Conservation (phyloP, 2,797 vertebrate genomes). For the Scolopax bukidnonensis region DNA sequence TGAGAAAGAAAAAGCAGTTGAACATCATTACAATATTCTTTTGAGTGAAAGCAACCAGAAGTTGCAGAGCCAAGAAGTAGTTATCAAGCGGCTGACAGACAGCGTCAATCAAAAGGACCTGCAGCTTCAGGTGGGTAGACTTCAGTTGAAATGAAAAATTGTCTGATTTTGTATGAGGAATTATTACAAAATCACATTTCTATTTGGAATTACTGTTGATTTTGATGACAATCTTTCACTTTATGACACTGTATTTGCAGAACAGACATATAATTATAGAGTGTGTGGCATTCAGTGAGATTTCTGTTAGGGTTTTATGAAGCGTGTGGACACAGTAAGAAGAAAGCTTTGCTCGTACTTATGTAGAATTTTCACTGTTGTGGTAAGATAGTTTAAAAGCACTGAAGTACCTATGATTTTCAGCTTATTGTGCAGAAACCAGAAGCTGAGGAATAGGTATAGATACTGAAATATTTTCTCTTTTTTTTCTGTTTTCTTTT, state of each 20-base stretch:
- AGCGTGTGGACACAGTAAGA: neutral
- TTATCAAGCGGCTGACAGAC: constrained; percentile 83
- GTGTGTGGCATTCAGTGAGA: neutral
- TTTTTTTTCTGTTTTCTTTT: neutral
- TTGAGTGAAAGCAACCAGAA: constrained; percentile 85
- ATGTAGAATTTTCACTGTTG: constrained; percentile 67
- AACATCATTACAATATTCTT: constrained; percentile 83
- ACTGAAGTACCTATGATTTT: neutral
- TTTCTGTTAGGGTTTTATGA: constrained; percentile 24
- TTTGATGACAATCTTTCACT: neutral
- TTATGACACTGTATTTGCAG: constrained; percentile 14
- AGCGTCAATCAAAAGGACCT: constrained; percentile 84
- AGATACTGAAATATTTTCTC: neutral
- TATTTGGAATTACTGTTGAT: constrained; percentile 32
- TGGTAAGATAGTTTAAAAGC: constrained; percentile 75
- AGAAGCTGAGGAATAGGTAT: neutral
- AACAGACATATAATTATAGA: constrained; percentile 13
- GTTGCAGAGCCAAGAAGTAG: constrained; percentile 83
- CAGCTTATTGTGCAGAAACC: constrained; percentile 8
- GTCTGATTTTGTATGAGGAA: neutral
- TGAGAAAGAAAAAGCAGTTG: constrained; percentile 84
- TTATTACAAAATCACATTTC: neutral
- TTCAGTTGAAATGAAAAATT: constrained; percentile 62
- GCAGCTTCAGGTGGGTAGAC: constrained; percentile 80
- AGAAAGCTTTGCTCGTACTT: neutral